Evolutionary conservation across 2,113 vertebrate species (phyloP), one percentile per base, ranked within the genome.

Genomic region (Cyprinodon variegatus): DNA sequence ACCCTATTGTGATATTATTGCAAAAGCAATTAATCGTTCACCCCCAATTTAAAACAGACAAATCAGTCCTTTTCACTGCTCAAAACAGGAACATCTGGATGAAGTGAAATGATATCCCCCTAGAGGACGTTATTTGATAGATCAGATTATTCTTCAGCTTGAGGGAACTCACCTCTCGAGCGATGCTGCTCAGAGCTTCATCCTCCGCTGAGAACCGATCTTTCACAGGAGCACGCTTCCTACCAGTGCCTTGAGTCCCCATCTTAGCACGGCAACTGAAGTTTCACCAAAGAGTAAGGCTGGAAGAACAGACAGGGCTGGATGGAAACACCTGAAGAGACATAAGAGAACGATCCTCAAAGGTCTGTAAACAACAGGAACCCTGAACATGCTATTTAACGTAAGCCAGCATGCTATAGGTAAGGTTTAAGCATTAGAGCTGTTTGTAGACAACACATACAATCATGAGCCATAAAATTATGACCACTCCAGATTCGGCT

Each of bases 161-260:
- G 20, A 60, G 13, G 36, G 43, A 64, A 76, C 92, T 90, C 87
- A 99, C 98, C 96, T 99, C 98, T 93, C 97, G 94, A 72, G 98
- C 97, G 75, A 99, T 98, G 91, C 90, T 96, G 94, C 95, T 98
- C 86, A 99, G 85, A 22, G 97, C 96, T 86, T 99, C 98, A 92
- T 99, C 98, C 91, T 99, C 98, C 29, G 98, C 98, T 78, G 98
- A 99, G 93, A 98, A 99, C 39, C 97, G 95, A 88, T 99, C 97
- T 93, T 98, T 99, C 61, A 98, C 76, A 17, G 96, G 98, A 57
- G 97, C 96, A 72, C 98, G 96, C 91, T 99, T 99, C 80, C 98
- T 95, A 88, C 98, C 98, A 85, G 96, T 94, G 87, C 97, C 97
- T 91, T 96, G 98, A 85, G 98, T 99, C 89, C 96, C 96, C 98